Evolutionary conservation across 2,797 vertebrate genomes (phyloP).

Genomic region (Hozukius guyotensis): DNA sequence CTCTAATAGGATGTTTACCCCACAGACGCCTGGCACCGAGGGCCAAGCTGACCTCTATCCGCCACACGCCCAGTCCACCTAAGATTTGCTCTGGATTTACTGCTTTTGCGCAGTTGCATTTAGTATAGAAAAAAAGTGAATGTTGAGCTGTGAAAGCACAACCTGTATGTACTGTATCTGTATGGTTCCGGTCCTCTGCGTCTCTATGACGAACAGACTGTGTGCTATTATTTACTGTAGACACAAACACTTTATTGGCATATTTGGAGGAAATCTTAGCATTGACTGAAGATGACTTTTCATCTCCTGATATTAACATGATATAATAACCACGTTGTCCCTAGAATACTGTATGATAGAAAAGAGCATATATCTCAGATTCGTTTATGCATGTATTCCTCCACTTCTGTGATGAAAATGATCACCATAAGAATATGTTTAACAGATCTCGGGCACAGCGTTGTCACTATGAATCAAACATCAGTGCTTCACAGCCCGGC

Average conservation of each 20-base stretch:
- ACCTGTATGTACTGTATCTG: slow-evolving; percentile 1
- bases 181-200: neutral
- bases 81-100: neutral
- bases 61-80: neutral
- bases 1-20: slow-evolving; percentile 65
- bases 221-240: slow-evolving; percentile 41
- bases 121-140: neutral
- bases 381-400: neutral
- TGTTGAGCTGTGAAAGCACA: slow-evolving; percentile 6
- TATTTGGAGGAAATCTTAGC: slow-evolving; percentile 1
- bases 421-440: neutral
- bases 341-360: neutral
- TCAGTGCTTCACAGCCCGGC: neutral
- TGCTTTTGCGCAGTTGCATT: neutral
- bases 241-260: slow-evolving; percentile 24
- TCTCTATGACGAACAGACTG: slow-evolving; percentile 35
- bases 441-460: neutral
- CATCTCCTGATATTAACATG: neutral
- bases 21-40: slow-evolving; percentile 64
- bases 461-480: slow-evolving; percentile 17
- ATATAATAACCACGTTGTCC: neutral
- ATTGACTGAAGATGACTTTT: neutral
- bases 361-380: neutral
- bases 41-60: slow-evolving; percentile 59
- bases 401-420: neutral